Conservation (phyloP, 2,113 vertebrate genomes). For the Plestiodon gilberti region DNA sequence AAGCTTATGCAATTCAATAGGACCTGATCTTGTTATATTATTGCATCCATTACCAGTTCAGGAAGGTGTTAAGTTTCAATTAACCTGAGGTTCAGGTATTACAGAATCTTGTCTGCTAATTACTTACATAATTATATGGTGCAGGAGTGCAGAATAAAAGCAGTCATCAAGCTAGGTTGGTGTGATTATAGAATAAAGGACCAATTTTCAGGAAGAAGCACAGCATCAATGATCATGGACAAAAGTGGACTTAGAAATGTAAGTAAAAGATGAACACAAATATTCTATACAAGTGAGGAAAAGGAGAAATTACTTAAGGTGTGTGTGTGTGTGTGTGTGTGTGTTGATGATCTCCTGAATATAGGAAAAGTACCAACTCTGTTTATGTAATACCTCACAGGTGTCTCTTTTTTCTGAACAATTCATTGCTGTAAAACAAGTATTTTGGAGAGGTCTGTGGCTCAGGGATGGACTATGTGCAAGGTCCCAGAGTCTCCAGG, state of each 20-base stretch:
- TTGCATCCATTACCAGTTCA: constrained; percentile 71
- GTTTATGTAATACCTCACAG: constrained; percentile 65
- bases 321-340: constrained; percentile 43
- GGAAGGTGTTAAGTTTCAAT: constrained; percentile 75
- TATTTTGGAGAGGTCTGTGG: too few species aligned
- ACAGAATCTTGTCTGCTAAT: constrained; percentile 77
- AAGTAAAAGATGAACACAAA: constrained; percentile 18
- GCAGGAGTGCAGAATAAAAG: constrained; percentile 80
- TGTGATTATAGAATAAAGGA: constrained; percentile 81
- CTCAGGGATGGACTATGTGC: too few species aligned
- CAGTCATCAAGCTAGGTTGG: constrained; percentile 76
- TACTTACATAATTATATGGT: constrained; percentile 79
- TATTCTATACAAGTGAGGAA: background rate
- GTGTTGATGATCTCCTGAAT: constrained; percentile 59
- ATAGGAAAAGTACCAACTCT: constrained; percentile 50
- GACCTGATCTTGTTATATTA: constrained; percentile 73
- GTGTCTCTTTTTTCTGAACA: constrained; percentile 68
- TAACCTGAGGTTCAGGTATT: constrained; percentile 81
- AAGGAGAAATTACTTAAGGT: constrained; percentile 37
- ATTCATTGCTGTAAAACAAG: constrained; percentile 63
- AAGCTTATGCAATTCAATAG: constrained; percentile 79
- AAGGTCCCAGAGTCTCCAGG: too few species aligned
- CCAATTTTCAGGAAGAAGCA: constrained; percentile 73
- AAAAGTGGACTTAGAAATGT: constrained; percentile 68
- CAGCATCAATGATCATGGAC: constrained; percentile 68